Percentiles rank a stretch among this genome's conserved stretches.
phyloP scores from a whole-genome alignment of 2,113 vertebrate species.

The Gallinago media region DNA sequence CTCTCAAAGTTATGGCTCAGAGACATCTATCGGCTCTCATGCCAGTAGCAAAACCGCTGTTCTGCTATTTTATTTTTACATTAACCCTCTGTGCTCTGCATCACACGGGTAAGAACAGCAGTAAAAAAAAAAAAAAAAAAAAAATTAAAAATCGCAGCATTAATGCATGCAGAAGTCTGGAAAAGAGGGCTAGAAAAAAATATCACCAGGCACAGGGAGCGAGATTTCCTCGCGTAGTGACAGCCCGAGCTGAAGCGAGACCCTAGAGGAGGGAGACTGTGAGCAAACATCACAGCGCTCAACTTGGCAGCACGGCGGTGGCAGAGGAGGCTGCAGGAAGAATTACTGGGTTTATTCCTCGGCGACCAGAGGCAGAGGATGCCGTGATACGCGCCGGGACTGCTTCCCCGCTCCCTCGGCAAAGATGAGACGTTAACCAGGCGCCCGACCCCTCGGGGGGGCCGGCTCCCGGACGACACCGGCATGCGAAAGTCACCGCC shows the following conservation, averaged over 20 bases:
- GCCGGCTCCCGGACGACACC: neutral
- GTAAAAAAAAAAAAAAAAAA: too few relatives aligned
- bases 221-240: neutral
- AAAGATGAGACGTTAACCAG: neutral
- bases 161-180: accelerated
- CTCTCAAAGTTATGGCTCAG: neutral
- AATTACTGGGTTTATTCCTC: neutral
- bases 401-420: neutral
- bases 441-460: neutral
- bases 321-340: neutral
- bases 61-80: neutral
- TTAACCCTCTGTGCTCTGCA: neutral
- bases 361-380: neutral
- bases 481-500: accelerated
- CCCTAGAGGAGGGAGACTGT: neutral
- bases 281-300: neutral
- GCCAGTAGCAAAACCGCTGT: accelerated
- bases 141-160: neutral
- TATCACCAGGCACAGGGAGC: accelerated
- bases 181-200: neutral
- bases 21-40: accelerated
- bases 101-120: neutral
- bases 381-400: accelerated
- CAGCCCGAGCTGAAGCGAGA: neutral
- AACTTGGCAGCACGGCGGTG: neutral